A percentile compares a stretch with the other conserved stretches of the same genome.
These are phyloP conservation scores for Papilio protenor DNA, from an alignment of 2,888 invertebrate genomes.

Conservation along the genomic window DNA sequence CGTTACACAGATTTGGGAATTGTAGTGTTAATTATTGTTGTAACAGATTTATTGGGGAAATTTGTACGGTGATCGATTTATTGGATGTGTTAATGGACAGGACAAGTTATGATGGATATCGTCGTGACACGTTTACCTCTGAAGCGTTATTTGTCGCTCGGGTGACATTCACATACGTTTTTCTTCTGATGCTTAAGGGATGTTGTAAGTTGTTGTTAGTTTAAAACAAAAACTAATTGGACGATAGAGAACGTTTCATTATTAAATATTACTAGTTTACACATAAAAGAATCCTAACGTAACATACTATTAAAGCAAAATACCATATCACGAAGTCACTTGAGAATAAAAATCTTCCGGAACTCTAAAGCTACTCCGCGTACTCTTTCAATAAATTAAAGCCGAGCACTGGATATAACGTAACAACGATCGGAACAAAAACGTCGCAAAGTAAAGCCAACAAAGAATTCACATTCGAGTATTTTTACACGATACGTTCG, in stretches of 20 bases:
- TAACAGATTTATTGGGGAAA: constrained; percentile 34
- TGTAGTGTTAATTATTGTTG: constrained; percentile 40
- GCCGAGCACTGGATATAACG: constrained; percentile 31
- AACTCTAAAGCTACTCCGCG: constrained; percentile 10
- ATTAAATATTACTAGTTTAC: neutral
- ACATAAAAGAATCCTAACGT: neutral
- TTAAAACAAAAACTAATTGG: too few relatives aligned
- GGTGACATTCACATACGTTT: too few relatives aligned
- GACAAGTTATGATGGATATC: neutral
- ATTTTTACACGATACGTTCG: constrained; percentile 36
- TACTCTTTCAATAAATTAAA: constrained; percentile 34
- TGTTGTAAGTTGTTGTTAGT: too few relatives aligned
- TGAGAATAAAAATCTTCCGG: neutral
- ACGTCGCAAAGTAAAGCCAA: constrained; percentile 23
- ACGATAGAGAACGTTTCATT: neutral
- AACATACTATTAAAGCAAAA: neutral
- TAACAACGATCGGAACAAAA: constrained; percentile 33
- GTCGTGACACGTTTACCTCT: too few relatives aligned
- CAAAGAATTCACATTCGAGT: constrained; percentile 15
- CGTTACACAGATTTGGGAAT: constrained; percentile 34
- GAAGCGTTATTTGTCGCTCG: too few relatives aligned
- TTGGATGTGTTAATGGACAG: constrained; percentile 10
- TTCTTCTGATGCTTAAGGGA: too few relatives aligned
- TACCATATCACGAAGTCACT: neutral
- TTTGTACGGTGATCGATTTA: constrained; percentile 26